Conservation (phyloP, 2,888 invertebrate species). For the Lucinisca nassula region DNA sequence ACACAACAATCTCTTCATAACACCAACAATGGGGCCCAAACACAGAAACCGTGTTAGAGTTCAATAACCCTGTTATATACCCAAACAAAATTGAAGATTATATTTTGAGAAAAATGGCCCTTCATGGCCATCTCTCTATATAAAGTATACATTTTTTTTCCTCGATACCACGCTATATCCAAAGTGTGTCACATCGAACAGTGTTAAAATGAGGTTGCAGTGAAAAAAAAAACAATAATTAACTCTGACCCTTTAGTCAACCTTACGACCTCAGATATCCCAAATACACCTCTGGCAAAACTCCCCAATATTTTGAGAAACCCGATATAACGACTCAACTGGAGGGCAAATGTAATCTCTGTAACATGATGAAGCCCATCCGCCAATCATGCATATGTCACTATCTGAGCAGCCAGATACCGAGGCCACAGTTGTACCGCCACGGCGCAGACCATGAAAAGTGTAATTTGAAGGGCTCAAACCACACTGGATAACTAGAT, state of each 20-base stretch:
- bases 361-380: not conserved
- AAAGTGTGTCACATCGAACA: not conserved
- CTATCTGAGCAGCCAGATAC: not conserved
- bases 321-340: not conserved
- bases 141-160: not conserved
- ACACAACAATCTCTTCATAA: too few species aligned
- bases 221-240: not conserved
- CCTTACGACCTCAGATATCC: not conserved
- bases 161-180: not conserved
- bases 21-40: too few species aligned
- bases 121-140: not conserved
- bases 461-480: not conserved
- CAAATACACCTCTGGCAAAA: not conserved
- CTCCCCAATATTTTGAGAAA: not conserved
- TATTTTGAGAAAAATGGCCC: not conserved
- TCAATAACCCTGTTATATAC: too few species aligned
- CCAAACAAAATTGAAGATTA: not conserved
- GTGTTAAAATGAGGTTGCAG: not conserved
- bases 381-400: not conserved
- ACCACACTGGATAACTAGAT: not conserved
- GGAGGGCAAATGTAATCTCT: not conserved
- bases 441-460: not conserved
- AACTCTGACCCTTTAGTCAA: not conserved
- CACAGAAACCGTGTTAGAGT: too few species aligned
- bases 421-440: not conserved